phyloP scores from a whole-genome alignment of 2,113 vertebrate species.

The Calyptommatus sinebrachiatus region DNA sequence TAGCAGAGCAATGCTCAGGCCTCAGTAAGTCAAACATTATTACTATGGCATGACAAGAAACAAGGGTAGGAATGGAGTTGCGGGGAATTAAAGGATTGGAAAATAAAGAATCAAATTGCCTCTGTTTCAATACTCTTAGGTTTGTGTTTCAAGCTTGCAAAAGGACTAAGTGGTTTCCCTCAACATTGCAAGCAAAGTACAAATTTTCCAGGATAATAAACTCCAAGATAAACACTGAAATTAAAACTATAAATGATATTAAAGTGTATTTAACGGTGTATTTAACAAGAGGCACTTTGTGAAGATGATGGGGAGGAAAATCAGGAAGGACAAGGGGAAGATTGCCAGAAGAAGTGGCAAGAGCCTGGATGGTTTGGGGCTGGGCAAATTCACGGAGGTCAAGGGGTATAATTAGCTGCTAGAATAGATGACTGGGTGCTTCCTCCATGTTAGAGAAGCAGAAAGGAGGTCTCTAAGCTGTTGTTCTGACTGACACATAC shows the following conservation, averaged over 20 bases:
- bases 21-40: slow-evolving; percentile 55
- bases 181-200: neutral
- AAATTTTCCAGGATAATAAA: no score
- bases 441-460: no score
- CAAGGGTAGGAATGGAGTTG: slow-evolving; percentile 48
- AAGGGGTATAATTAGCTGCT: no score
- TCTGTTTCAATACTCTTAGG: accelerated
- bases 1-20: slow-evolving; percentile 55
- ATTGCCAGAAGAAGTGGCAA: neutral
- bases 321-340: neutral
- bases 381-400: no score
- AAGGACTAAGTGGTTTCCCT: neutral
- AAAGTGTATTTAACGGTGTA: no score
- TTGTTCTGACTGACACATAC: no score
- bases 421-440: no score
- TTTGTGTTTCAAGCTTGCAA: neutral
- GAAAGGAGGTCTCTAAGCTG: no score
- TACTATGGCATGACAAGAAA: slow-evolving; percentile 57
- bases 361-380: no score
- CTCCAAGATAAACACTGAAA: no score
- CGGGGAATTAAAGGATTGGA: neutral
- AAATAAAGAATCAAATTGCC: accelerated
- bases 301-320: neutral
- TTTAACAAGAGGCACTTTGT: neutral
- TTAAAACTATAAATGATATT: no score